A percentile compares a stretch with the other conserved stretches of the same genome.
Evolutionary conservation across 2,113 vertebrate genomes (phyloP).

Genomic region (Ursus arctos): DNA sequence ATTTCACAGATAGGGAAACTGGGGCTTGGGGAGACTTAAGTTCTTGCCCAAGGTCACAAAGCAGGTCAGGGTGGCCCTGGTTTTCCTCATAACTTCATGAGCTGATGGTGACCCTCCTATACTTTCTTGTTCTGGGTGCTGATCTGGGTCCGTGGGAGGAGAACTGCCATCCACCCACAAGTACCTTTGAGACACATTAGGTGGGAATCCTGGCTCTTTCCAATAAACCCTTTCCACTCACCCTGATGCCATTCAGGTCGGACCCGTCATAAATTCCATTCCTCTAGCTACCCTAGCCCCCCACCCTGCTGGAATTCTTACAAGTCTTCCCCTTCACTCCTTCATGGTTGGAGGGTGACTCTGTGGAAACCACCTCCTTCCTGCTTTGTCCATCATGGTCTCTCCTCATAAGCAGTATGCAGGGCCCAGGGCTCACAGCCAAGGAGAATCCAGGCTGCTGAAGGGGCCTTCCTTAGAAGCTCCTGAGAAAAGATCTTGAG

Average conservation of each 20-base stretch:
- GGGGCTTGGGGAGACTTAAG: neutral
- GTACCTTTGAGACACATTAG: neutral
- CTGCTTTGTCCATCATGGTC: neutral
- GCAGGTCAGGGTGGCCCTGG: neutral
- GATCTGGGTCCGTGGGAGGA: neutral
- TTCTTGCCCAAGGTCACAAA: constrained; percentile 6
- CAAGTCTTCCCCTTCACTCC: constrained; percentile 12
- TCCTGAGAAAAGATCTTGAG: constrained; percentile 39
- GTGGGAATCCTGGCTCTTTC: constrained; percentile 34
- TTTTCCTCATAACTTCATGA: constrained; percentile 38
- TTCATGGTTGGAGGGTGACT: neutral
- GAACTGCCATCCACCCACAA: neutral
- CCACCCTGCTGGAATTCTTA: constrained; percentile 14
- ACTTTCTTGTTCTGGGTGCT: constrained; percentile 13
- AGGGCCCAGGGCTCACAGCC: neutral
- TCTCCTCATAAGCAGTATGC: neutral
- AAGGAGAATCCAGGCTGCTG: neutral
- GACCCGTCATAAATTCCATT: constrained; percentile 38
- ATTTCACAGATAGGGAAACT: neutral
- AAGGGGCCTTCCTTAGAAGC: neutral
- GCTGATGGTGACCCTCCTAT: neutral
- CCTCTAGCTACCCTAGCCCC: neutral
- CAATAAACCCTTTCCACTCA: neutral
- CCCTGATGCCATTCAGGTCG: neutral
- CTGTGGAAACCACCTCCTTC: neutral